A percentile compares a stretch with the other conserved stretches of the same genome.
Conservation (phyloP, 2,113 vertebrate species). For the Albula goreensis region DNA sequence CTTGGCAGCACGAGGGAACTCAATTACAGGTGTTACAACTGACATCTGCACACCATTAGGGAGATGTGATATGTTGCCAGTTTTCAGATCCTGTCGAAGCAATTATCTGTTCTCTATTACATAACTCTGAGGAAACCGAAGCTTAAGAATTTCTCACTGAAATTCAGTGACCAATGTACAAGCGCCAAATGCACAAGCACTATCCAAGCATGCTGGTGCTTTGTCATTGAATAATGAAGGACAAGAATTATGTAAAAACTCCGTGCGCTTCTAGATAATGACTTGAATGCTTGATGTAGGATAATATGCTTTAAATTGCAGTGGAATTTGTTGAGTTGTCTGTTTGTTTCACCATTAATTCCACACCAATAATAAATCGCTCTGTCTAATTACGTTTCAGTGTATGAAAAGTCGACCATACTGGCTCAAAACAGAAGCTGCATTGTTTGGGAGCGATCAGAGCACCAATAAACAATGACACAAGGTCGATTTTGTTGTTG, state of each 20-base stretch:
- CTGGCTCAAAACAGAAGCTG: neutral
- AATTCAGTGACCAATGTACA: neutral
- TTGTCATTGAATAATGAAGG: neutral
- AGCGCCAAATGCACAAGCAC: neutral
- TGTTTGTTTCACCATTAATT: neutral
- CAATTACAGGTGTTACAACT: slow-evolving; percentile 49
- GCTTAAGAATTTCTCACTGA: neutral
- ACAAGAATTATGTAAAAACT: neutral
- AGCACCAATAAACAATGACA: neutral
- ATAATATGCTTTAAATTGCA: neutral
- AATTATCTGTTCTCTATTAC: slow-evolving; percentile 4
- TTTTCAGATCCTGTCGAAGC: neutral
- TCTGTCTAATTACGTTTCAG: neutral
- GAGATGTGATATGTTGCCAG: neutral
- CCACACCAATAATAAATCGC: neutral
- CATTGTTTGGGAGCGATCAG: neutral
- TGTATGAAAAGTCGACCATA: neutral
- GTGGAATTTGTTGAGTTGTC: neutral
- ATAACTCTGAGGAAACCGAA: neutral
- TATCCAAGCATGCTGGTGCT: neutral
- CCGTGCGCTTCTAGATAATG: neutral
- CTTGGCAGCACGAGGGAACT: slow-evolving; percentile 51
- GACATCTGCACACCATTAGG: slow-evolving; percentile 40
- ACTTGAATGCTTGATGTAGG: neutral
- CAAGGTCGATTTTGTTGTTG: slow-evolving; percentile 1